A percentile compares a stretch with the other conserved stretches of the same genome.
phyloP scores from a whole-genome alignment of 1,140 invertebrate species.

The Drosophila seguyi region DNA sequence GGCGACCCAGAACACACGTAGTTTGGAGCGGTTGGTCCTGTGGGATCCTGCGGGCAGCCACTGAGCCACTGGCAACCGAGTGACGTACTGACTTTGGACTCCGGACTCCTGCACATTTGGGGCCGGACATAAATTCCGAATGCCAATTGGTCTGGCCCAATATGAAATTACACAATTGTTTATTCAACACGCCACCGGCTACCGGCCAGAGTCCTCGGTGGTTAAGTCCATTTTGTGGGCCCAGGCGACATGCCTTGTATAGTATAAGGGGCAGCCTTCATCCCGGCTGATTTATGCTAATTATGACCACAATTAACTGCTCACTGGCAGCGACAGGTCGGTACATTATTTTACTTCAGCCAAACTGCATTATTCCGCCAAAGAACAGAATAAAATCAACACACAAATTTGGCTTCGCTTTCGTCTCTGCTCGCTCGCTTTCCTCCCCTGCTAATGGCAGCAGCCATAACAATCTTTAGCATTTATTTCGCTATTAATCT shows the following conservation, averaged over 20 bases:
- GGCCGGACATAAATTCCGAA: slow-evolving; percentile 67
- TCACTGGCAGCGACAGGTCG: slow-evolving; percentile 27
- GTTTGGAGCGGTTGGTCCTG: slow-evolving; percentile 41
- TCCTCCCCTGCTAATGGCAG: slow-evolving; percentile 39
- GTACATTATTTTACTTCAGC: slow-evolving; percentile 32
- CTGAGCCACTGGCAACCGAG: slow-evolving; percentile 17
- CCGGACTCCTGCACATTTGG: slow-evolving; percentile 28
- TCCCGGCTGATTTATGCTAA: slow-evolving; percentile 68
- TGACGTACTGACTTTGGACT: slow-evolving; percentile 54
- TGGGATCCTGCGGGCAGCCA: slow-evolving; percentile 49
- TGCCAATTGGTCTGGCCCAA: slow-evolving; percentile 62
- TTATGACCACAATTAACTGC: slow-evolving; percentile 62
- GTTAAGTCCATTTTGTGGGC: slow-evolving; percentile 19
- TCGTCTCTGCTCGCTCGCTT: not conserved
- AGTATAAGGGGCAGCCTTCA: slow-evolving; percentile 13
- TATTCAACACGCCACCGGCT: slow-evolving; percentile 33
- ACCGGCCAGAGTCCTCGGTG: not conserved
- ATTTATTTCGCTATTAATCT: slow-evolving; percentile 82
- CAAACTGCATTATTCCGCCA: slow-evolving; percentile 28
- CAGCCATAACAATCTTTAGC: slow-evolving; percentile 72
- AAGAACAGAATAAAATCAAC: slow-evolving; percentile 59
- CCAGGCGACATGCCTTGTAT: slow-evolving; percentile 19
- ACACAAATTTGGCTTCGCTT: slow-evolving; percentile 41
- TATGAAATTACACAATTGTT: slow-evolving; percentile 73
- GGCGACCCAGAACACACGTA: slow-evolving; percentile 17